A percentile compares a stretch with the other conserved stretches of the same genome.
Conservation (phyloP, 2,888 invertebrate genomes). For the Rhaphigaster nebulosa region DNA sequence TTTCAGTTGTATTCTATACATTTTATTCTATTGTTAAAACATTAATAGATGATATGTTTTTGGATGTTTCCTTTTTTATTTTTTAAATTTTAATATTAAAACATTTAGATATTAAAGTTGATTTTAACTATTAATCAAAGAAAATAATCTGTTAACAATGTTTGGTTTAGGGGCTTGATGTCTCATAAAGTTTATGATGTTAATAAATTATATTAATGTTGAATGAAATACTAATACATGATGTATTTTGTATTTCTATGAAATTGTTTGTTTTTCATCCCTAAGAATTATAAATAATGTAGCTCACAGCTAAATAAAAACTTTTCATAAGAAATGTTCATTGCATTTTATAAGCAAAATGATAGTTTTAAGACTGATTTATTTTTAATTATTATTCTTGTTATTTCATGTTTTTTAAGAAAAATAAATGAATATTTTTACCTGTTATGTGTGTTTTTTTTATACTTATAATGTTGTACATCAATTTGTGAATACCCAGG, state of each 20-base stretch:
- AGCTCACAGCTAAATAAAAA: neutral
- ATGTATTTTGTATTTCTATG: neutral
- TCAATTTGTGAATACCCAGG: neutral
- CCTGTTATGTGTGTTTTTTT: neutral
- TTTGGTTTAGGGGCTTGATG: neutral
- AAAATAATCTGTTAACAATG: neutral
- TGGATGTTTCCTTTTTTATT: slow-evolving; percentile 23
- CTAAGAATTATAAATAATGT: slow-evolving; percentile 11
- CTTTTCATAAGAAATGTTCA: neutral
- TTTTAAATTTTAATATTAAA: neutral
- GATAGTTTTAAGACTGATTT: slow-evolving; percentile 47
- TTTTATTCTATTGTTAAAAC: neutral
- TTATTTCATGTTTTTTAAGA: slow-evolving; percentile 33
- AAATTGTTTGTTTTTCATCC: neutral
- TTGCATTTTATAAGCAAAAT: slow-evolving; percentile 28
- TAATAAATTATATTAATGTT: slow-evolving; percentile 28
- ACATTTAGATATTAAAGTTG: neutral
- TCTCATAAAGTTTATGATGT: slow-evolving; percentile 26
- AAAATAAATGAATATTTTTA: slow-evolving; percentile 50
- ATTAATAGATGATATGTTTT: neutral
- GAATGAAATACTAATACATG: neutral
- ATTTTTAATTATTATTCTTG: slow-evolving; percentile 35
- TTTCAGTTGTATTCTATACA: neutral
- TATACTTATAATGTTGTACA: neutral
- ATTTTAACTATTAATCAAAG: neutral